phyloP scores from a whole-genome alignment of 2,113 vertebrate genomes.

The Marcusenius ussheri region DNA sequence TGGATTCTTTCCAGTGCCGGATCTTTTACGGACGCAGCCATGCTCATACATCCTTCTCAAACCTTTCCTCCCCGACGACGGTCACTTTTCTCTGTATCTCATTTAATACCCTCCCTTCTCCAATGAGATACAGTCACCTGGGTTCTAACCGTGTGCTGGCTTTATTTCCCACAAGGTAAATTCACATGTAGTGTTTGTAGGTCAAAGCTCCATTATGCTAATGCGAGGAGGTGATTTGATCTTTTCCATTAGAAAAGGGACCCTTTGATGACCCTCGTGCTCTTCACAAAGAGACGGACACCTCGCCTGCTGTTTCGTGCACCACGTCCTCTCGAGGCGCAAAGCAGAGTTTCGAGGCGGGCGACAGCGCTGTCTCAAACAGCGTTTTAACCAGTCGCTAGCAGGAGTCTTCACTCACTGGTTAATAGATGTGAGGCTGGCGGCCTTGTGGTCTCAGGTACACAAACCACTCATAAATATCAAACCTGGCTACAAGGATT shows the following conservation, averaged over 20 bases:
- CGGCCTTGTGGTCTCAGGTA: neutral
- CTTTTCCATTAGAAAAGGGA: conserved; percentile 18
- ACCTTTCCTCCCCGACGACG: neutral
- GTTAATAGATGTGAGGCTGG: neutral
- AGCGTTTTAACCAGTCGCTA: neutral
- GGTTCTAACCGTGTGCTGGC: conserved; percentile 30
- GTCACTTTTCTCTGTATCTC: neutral
- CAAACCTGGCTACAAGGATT: neutral
- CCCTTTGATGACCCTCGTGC: conserved; percentile 20
- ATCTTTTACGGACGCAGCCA: neutral
- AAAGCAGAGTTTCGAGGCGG: neutral
- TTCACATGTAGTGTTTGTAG: conserved; percentile 6
- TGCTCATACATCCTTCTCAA: neutral
- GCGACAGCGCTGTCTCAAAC: neutral
- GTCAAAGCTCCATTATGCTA: conserved; percentile 24
- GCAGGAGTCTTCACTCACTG: neutral
- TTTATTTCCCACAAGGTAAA: conserved; percentile 10
- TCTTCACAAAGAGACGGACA: conserved; percentile 8
- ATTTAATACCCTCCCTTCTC: neutral
- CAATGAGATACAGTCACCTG: neutral
- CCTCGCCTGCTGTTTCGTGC: neutral
- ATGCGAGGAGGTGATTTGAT: conserved; percentile 22
- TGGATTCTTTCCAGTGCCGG: neutral
- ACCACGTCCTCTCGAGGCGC: conserved; percentile 3
- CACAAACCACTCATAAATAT: neutral